Evolutionary conservation across 2,113 vertebrate genomes (phyloP).

Genomic region (Ranitomeya variabilis): DNA sequence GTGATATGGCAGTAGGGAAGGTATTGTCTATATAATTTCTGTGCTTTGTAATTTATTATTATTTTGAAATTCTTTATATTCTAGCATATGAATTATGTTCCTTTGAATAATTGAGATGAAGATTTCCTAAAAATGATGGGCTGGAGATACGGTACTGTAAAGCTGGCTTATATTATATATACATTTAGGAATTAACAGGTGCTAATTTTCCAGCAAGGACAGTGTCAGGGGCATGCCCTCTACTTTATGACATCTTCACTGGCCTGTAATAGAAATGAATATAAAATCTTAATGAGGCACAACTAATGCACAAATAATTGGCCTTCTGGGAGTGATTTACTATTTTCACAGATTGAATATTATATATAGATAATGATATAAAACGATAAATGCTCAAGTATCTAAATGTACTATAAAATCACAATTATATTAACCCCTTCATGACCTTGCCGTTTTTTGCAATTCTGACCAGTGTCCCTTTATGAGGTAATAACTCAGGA

Average conservation of each 20-base stretch:
- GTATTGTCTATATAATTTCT: no score
- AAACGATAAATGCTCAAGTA: background rate
- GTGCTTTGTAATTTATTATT: no score
- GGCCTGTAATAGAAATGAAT: constrained; percentile 14
- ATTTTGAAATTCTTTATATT: no score
- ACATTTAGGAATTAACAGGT: background rate
- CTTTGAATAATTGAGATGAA: no score
- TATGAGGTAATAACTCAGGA: no score
- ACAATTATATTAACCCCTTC: no score
- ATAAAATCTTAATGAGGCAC: constrained; percentile 20
- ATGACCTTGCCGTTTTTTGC: no score
- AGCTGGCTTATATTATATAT: background rate
- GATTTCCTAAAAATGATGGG: background rate
- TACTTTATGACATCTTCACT: constrained; percentile 23
- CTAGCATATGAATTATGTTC: no score
- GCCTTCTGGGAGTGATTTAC: constrained; percentile 7
- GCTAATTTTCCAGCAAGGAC: constrained; percentile 1
- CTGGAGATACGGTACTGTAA: background rate
- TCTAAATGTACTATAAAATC: background rate
- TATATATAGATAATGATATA: background rate
- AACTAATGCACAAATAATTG: constrained; percentile 39
- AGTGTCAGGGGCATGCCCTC: background rate
- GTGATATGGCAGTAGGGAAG: no score
- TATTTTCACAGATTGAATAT: background rate
- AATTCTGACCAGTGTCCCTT: no score